Evolutionary conservation across 1,140 invertebrate species (phyloP).

Genomic region (Scaptomyza pallida): DNA sequence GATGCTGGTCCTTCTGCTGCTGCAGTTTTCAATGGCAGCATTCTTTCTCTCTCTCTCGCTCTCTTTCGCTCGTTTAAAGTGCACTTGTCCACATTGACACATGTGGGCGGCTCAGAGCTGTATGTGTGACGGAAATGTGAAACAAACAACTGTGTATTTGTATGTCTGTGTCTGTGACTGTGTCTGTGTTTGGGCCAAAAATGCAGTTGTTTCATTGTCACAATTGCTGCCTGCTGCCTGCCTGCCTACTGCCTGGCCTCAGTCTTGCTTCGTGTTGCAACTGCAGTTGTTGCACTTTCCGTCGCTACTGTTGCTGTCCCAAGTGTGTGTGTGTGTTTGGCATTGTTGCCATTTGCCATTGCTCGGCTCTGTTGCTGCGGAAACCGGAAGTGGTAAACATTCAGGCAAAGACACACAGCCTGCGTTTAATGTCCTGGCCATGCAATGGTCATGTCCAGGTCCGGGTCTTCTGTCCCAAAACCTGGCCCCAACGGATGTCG

Average conservation of each 20-base stretch:
- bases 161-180: slow-evolving; percentile 18
- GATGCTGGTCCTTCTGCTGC: slow-evolving; percentile 35
- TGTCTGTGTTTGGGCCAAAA: slow-evolving; percentile 57
- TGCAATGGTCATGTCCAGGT: neutral
- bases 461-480: neutral
- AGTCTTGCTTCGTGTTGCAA: slow-evolving; percentile 24
- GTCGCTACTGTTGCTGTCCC: slow-evolving; percentile 38
- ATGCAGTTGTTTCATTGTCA: slow-evolving; percentile 80
- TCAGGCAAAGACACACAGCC: slow-evolving; percentile 61
- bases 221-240: slow-evolving; percentile 52
- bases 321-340: slow-evolving; percentile 12
- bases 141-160: slow-evolving; percentile 52
- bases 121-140: slow-evolving; percentile 77
- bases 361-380: slow-evolving; percentile 51
- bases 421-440: slow-evolving; percentile 47
- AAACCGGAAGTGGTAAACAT: slow-evolving; percentile 80
- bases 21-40: slow-evolving; percentile 29
- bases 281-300: slow-evolving; percentile 11
- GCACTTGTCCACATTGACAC: slow-evolving; percentile 79
- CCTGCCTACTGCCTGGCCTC: slow-evolving; percentile 3
- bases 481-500: slow-evolving; percentile 55
- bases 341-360: slow-evolving; percentile 28
- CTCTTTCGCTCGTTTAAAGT: slow-evolving; percentile 60
- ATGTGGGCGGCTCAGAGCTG: slow-evolving; percentile 56
- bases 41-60: neutral